Evolutionary conservation across 2,113 vertebrate genomes (phyloP), one percentile per base, ranked within the genome.

Genomic region (Thryonomys swinderianus): DNA sequence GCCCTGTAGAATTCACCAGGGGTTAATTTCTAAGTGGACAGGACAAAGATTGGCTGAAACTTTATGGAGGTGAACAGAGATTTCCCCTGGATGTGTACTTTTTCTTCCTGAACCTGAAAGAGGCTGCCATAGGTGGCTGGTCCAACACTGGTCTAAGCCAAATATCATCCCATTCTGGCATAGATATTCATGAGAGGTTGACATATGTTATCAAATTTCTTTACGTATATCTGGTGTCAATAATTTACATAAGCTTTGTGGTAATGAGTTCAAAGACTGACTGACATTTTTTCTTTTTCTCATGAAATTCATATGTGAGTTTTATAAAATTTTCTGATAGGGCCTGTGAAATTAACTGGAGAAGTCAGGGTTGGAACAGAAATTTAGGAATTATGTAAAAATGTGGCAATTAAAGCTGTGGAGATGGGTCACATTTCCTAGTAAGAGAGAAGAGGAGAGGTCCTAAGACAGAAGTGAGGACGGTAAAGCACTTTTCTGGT

Each of bases 221-320:
- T 95, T 86, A 45, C 76, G 59, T 42, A 11, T 69, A 57, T 90
- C 23, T 42, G 51, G 21, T 30, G 34, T 71, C 88, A 51, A 37
- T 12, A 42, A 7, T 92, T 87, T 80, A 53, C 7, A 71, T 80
- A 48, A 48, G 67, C 25, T 61, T 11, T 78, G 73, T 57, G 17
- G 34, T 89, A 89, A 61, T 94, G 48, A 76, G 69, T 67, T 84
- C 76, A 87, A 95, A 84, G 51, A 76, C 6, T 37, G 34, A 85
- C 57, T 76, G 40, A 37, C 57, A 57, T 53, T 42, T 96, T 90
- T 83, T 71, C 42, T 81, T 82, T 73, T 85, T 74, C 59, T 94
- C 48, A 59, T 53, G 71, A 67, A 87, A 92, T 23, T 37, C 45
- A 94, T 59, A 21, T 21, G 3, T 32, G 37, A 61, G 13, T 62